Conservation (phyloP, 1,140 invertebrate genomes). For the Zaprionus africanus region DNA sequence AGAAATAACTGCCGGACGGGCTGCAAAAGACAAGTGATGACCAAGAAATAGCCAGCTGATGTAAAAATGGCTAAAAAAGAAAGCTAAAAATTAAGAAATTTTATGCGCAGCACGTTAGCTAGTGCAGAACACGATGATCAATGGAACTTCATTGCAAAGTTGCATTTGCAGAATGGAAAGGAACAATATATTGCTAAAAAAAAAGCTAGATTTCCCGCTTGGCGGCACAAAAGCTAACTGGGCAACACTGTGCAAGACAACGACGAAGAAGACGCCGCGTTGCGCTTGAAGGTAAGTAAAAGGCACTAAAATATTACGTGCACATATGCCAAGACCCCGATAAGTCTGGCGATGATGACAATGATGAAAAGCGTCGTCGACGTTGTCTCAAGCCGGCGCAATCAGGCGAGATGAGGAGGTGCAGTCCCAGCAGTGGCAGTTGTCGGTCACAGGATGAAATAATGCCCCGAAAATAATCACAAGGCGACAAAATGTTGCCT, state of each 20-base stretch:
- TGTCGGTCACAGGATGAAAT: conserved; percentile 35
- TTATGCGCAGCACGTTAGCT: too few species aligned
- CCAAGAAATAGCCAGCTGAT: too few species aligned
- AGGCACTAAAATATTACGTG: conserved; percentile 72
- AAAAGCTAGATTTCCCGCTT: too few species aligned
- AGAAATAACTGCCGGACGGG: conserved; percentile 48
- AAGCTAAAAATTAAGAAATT: too few species aligned
- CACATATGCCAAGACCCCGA: conserved; percentile 62
- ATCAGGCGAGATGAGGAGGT: conserved; percentile 74
- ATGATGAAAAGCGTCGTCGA: conserved; percentile 1
- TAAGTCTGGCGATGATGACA: conserved; percentile 45
- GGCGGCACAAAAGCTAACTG: too few species aligned
- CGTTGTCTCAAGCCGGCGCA: conserved; percentile 49
- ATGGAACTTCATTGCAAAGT: too few species aligned
- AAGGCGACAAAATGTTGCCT: conserved; percentile 79
- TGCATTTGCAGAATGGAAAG: too few species aligned
- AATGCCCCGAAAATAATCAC: conserved; percentile 73
- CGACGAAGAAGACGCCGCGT: conserved; percentile 1
- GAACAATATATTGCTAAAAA: too few species aligned
- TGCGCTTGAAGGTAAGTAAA: conserved; percentile 54
- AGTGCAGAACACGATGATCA: too few species aligned
- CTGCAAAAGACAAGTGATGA: neutral
- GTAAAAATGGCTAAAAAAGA: too few species aligned
- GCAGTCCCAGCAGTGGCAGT: conserved; percentile 57
- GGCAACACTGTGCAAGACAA: neutral